Evolutionary conservation across 2,888 invertebrate species (phyloP), one percentile per base, ranked within the genome.

Genomic region (Gari tellinella): DNA sequence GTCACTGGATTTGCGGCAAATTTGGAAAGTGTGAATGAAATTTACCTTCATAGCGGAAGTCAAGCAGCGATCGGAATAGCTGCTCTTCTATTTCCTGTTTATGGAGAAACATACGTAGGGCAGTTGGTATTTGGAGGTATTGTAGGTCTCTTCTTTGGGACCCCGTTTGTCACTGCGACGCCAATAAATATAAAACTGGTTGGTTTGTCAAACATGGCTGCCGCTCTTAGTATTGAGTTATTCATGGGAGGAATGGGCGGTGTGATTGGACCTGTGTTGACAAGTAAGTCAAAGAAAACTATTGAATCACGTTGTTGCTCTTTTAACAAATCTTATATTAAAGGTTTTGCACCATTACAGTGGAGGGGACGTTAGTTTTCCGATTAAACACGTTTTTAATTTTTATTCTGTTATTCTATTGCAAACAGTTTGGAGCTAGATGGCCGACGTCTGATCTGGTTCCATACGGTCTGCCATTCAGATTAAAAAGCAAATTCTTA

Each of bases 221-320:
- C 68, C 14, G 67, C 73, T 8, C 56, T 73, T 2, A 64, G 73
- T 0, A 49, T 68, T 14, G 68, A 73, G 38, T 49, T 73, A 12
- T 73, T 53, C 21, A 38, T 64, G 17, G 63, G 73, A 21, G 73
- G 73, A 14, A 10, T 67, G 15, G 68, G 73, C 14, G 73, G 58
- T 14, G 40, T 73, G 2, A 25, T 64, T 14, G 73, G 73, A 37
- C 73, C 73, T 43, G 49, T 73, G 4, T 40, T 73, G 10, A 60
- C 68, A 55, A 68, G 73, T 73, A 43, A 1, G 56, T 31, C n/a
- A n/a, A n/a, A n/a, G n/a, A n/a, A n/a, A n/a, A n/a, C n/a, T n/a
- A n/a, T n/a, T n/a, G n/a, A n/a, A n/a, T n/a, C n/a, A n/a, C n/a
- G n/a, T n/a, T n/a, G 10, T 31, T 31, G 31, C 10, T 31, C 10